Evolutionary conservation across 2,888 invertebrate genomes (phyloP), one percentile per base, ranked within the genome.

Genomic region (Willowsia nigromaculata): DNA sequence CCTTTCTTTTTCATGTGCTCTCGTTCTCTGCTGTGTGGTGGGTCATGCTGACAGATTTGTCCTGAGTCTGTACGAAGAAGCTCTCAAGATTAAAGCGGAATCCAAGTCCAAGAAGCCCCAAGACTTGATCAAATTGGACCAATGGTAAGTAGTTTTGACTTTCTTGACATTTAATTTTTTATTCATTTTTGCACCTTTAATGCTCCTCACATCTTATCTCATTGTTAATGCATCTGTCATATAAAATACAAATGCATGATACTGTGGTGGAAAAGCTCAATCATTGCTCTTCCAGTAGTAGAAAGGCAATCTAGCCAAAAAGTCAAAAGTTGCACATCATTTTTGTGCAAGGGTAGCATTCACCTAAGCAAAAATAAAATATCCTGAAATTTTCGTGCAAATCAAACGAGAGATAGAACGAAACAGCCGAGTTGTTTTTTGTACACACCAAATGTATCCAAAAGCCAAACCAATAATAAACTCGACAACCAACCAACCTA

Each of bases 91-190:
- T 93, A 98, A 98, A 95, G 98, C 98, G 91, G 97, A 98, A 94
- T 96, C 96, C 94, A 97, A 97, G 94, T 96, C 96, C 94, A 98
- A 98, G 95, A 98, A 97, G 95, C 97, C 98, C 87, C 98, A 98
- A 94, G 98, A 98, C 95, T 96, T 98, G 94, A 96, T 98, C 94
- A 98, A 98, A 95, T 95, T 98, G 95, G 98, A 98, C 95, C 97
- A 97, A 94, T 98, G 98, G 98, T 97, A 95, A 97, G 97, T 15
- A 62, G 65, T 27, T 83, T 47, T 83, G n/a, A 37, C 47, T 82
- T 76, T 78, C 62, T 86, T 71, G 74, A 71, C 80, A 90, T 71
- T 59, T 74, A 50, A 53, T 68, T 90, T 76, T 84, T 65, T 7
- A 40, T 65, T 25, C 68, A 65, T 68, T 27, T 50, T 50, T 15